Evolutionary conservation across 1,140 invertebrate species (phyloP).

Genomic region (Drosophila paulistorum): DNA sequence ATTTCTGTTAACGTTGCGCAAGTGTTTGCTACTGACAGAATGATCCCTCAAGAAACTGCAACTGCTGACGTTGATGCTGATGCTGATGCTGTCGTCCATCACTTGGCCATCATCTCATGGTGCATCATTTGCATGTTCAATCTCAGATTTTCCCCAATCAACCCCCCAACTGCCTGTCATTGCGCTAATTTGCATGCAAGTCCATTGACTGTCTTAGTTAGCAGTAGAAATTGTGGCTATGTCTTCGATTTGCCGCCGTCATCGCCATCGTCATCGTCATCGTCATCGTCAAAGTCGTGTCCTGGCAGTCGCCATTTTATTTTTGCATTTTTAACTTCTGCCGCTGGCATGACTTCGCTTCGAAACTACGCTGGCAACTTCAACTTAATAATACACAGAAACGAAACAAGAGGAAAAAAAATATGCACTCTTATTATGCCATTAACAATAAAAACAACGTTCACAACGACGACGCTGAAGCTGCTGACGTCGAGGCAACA

Average conservation of each 20-base stretch:
- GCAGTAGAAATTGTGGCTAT: neutral
- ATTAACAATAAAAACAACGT: constrained; percentile 74
- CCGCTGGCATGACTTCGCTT: constrained; percentile 41
- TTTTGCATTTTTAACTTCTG: constrained; percentile 53
- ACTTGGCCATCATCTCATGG: constrained; percentile 5
- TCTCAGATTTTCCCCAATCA: constrained; percentile 10
- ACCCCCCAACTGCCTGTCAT: constrained; percentile 4
- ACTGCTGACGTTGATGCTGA: neutral
- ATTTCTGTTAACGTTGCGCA: neutral
- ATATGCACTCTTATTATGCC: constrained; percentile 76
- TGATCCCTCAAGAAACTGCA: constrained; percentile 7
- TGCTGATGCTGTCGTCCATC: constrained; percentile 13
- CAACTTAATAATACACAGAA: constrained; percentile 65
- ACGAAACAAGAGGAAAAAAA: constrained; percentile 28
- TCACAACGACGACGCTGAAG: constrained; percentile 22
- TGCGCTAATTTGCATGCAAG: constrained; percentile 34
- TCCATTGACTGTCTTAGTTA: constrained; percentile 17
- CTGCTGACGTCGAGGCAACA: constrained; percentile 24
- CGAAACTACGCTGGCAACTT: constrained; percentile 68
- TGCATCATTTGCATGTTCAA: constrained; percentile 37
- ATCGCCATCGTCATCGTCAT: constrained; percentile 5
- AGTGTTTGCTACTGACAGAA: neutral
- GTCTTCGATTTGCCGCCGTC: constrained; percentile 19
- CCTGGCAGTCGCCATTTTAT: constrained; percentile 37
- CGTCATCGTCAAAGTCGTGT: neutral